Evolutionary conservation across 2,797 vertebrate species (phyloP).

Genomic region (Crocodylus rhombifer): DNA sequence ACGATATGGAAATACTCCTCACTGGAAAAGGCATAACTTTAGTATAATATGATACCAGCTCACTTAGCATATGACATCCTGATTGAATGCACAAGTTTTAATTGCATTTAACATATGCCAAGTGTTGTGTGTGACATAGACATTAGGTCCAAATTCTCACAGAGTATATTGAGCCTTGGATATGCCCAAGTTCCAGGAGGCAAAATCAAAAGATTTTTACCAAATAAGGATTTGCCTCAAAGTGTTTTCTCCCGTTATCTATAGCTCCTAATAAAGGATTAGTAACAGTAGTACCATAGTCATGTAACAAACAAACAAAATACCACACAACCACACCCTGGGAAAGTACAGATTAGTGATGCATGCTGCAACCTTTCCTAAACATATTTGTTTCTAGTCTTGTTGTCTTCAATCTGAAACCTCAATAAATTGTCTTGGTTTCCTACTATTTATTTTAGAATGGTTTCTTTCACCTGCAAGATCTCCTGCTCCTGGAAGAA

Average conservation of each 20-base stretch:
- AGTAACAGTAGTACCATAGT: neutral
- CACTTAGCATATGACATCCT: no score
- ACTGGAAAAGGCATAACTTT: no score
- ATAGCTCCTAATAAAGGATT: neutral
- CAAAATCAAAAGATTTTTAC: neutral
- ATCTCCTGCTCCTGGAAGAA: neutral
- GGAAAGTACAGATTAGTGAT: neutral
- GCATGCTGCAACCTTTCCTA: neutral
- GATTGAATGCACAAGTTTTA: no score
- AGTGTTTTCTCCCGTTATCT: conserved; percentile 1
- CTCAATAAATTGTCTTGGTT: neutral
- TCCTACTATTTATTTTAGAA: neutral
- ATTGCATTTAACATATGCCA: no score
- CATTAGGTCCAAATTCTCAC: neutral
- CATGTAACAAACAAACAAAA: neutral
- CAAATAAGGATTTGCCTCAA: neutral
- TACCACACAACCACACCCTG: neutral
- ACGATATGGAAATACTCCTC: no score
- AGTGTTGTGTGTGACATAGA: no score
- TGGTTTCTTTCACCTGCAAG: neutral
- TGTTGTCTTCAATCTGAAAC: neutral
- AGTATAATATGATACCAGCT: no score
- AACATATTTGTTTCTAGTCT: neutral
- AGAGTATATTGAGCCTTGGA: neutral
- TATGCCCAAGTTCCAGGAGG: neutral